phyloP scores from a whole-genome alignment of 2,113 vertebrate species.

The Salminus brasiliensis region DNA sequence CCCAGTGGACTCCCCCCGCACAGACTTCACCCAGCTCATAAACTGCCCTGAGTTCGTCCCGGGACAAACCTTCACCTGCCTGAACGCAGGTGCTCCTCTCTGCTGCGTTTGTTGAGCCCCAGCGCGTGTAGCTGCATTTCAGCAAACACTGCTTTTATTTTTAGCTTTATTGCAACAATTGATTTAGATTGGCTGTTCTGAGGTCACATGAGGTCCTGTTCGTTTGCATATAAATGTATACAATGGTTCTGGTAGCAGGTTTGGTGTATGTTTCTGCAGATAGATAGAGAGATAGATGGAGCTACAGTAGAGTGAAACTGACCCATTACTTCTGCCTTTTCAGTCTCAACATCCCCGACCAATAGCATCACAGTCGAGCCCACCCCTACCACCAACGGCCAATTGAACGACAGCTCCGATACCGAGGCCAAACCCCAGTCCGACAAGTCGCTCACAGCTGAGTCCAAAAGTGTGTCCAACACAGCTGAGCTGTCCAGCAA shows the following conservation, averaged over 20 bases:
- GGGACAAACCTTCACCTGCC: slow-evolving; percentile 80
- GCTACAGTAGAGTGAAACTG: not conserved
- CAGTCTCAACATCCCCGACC: slow-evolving; percentile 58
- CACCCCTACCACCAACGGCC: slow-evolving; percentile 18
- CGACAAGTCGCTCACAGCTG: not conserved
- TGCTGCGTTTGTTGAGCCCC: not conserved
- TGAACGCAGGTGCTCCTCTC: slow-evolving; percentile 75
- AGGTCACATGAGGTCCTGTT: too few relatives aligned
- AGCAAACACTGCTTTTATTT: too few relatives aligned
- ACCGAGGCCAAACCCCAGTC: slow-evolving; percentile 43
- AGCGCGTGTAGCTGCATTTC: not conserved
- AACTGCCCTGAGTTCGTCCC: slow-evolving; percentile 96
- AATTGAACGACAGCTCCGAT: slow-evolving; percentile 31
- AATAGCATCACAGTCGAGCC: slow-evolving; percentile 51
- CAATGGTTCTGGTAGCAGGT: too few relatives aligned
- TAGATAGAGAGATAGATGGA: not conserved
- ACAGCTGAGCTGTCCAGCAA: not conserved
- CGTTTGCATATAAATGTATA: too few relatives aligned
- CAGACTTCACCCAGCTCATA: slow-evolving; percentile 93
- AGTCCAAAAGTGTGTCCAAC: slow-evolving; percentile 33
- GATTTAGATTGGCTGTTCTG: too few relatives aligned
- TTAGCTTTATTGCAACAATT: too few relatives aligned
- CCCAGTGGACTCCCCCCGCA: slow-evolving; percentile 77
- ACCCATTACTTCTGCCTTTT: not conserved
- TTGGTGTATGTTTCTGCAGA: too few relatives aligned